Conservation (phyloP, 1,140 invertebrate genomes). For the Radopholus similis region DNA sequence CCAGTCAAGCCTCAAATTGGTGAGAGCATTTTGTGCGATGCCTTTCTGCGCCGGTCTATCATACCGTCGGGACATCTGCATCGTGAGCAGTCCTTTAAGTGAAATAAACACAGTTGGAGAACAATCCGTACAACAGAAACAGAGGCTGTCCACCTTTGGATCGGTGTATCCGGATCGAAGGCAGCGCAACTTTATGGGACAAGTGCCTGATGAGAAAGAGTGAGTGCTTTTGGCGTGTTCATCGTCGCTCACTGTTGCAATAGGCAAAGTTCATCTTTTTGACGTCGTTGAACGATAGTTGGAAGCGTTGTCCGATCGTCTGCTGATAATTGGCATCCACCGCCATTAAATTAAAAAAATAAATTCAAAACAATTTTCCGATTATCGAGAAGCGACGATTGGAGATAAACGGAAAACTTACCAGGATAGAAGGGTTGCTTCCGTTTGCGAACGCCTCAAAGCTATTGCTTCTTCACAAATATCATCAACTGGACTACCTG, state of each 20-base stretch:
- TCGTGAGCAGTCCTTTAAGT: constrained; percentile 19
- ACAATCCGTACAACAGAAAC: not conserved
- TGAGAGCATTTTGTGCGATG: too few relatives aligned
- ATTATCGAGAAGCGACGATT: too few relatives aligned
- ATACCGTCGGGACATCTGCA: constrained; percentile 32
- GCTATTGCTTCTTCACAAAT: not conserved
- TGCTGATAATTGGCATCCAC: constrained; percentile 28
- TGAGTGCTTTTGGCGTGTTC: not conserved
- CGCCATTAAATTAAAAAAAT: too few relatives aligned
- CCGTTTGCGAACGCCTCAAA: constrained; percentile 9
- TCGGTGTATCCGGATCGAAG: constrained; percentile 34
- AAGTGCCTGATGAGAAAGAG: constrained; percentile 8
- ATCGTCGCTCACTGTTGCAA: constrained; percentile 20
- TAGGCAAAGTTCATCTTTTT: constrained; percentile 40
- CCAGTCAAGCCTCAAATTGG: too few relatives aligned
- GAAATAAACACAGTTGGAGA: too few relatives aligned
- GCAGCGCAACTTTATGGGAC: constrained; percentile 12
- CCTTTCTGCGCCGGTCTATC: too few relatives aligned
- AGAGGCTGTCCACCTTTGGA: constrained; percentile 3
- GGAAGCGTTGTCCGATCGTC: constrained; percentile 37
- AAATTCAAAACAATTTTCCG: too few relatives aligned
- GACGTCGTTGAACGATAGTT: constrained; percentile 30
- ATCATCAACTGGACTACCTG: not conserved
- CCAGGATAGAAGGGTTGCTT: not conserved
- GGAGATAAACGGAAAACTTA: too few relatives aligned